These are phyloP conservation scores for Cheilosia grossa DNA, from an alignment of 2,888 invertebrate genomes.

Conservation along the genomic window DNA sequence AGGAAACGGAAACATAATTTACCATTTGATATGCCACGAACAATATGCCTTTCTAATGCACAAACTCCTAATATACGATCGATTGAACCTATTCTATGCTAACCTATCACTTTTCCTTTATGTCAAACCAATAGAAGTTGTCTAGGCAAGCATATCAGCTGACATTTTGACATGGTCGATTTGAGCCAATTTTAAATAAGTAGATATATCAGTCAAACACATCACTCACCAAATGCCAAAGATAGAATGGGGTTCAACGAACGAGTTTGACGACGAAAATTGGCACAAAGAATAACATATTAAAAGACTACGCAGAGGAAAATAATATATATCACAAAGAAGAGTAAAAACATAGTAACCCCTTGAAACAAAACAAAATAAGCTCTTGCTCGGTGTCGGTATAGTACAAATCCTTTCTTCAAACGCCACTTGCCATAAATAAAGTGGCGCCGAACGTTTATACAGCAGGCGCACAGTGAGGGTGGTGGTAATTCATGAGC, in stretches of 20 bases:
- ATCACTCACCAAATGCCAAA: conserved; percentile 46
- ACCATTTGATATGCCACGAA: not conserved
- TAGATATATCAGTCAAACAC: conserved; percentile 40
- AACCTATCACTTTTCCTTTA: not conserved
- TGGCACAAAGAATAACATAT: conserved; percentile 38
- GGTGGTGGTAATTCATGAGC: conserved; percentile 52
- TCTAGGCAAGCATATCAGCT: conserved; percentile 17
- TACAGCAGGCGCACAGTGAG: conserved; percentile 9
- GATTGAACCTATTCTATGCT: not conserved
- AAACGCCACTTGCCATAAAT: conserved; percentile 67
- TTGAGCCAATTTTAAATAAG: conserved; percentile 57
- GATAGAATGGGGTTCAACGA: conserved; percentile 16
- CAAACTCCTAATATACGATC: not conserved
- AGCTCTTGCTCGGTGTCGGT: conserved; percentile 49
- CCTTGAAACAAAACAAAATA: conserved; percentile 64
- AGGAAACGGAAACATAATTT: no score
- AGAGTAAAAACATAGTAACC: conserved; percentile 11
- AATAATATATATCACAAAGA: conserved; percentile 11
- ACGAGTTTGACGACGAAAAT: conserved; percentile 36
- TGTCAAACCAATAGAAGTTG: conserved; percentile 4
- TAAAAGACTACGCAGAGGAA: conserved; percentile 39
- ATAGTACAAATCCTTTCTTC: conserved; percentile 61
- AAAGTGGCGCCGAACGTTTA: conserved; percentile 64
- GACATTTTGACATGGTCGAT: conserved; percentile 57
- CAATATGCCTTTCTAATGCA: no score